Evolutionary conservation across 2,888 invertebrate species (phyloP), one percentile per base, ranked within the genome.

Genomic region (Scaptomyza parva): DNA sequence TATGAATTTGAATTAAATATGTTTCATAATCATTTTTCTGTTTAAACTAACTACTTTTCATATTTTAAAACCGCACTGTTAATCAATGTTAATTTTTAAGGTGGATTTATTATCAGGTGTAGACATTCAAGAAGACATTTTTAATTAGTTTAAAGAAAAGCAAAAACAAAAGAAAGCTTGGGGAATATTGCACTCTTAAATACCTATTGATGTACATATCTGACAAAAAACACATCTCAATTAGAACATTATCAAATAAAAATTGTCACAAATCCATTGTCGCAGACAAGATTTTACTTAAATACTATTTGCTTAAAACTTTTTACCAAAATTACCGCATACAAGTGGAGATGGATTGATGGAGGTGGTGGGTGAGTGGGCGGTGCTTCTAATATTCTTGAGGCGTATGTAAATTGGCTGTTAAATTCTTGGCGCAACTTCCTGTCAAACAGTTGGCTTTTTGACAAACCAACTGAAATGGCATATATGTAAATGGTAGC

Each of bases 391-490:
- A 28, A 43, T 48, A 50, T 53, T 37, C 58, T 63, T 53, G 45
- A 64, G 55, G 59, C 52, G 35, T 53, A 65, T 68, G 82, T 82
- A 79, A 82, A 78, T 79, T 83, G 70, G 74, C 77, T 66, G 58
- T 55, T 48, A 77, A 72, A 62, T 86, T 57, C 72, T 67, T 75
- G 57, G 63, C 75, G 51, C 75, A 77, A 75, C 78, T 84, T 82
- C 85, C 87, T 80, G 81, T 66, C 78, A 82, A 82, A 84, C 85
- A 68, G 86, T 84, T 84, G 87, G 81, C 81, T 78, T 82, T 84
- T 81, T 84, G 67, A 77, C 78, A 81, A 74, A 66, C 60, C 77
- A 48, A 47, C 67, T 37, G 39, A 59, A 74, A 62, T 63, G 70
- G 43, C 70, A 76, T 55, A 69, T 66, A 60, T 51, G 55, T n/a